Evolutionary conservation across 1,140 invertebrate species (phyloP).

Genomic region (Heliconius congener): DNA sequence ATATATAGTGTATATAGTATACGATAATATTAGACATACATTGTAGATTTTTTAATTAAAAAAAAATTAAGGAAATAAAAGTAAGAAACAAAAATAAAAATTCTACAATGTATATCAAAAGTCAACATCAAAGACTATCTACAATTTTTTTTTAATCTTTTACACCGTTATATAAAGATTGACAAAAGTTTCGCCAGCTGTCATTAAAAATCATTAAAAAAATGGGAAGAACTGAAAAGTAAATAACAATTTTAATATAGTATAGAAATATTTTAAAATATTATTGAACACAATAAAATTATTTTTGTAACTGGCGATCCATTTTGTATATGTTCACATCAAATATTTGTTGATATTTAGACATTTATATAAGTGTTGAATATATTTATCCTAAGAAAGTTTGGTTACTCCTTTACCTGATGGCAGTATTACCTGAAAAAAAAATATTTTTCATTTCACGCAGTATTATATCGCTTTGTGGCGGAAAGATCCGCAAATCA

Average conservation of each 20-base stretch:
- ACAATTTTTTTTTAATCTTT: neutral
- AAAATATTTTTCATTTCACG: neutral
- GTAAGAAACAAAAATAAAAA: neutral
- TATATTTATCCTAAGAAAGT: neutral
- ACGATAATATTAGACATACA: neutral
- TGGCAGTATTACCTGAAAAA: neutral
- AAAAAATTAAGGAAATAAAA: neutral
- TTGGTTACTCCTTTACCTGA: neutral
- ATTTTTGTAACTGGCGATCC: neutral
- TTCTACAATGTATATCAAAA: slow-evolving; percentile 6
- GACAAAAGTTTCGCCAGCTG: neutral
- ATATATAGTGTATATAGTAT: neutral
- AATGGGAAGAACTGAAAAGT: neutral
- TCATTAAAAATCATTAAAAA: neutral
- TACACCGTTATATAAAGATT: slow-evolving; percentile 4
- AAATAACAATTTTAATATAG: neutral
- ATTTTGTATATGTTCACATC: neutral
- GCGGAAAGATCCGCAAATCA: too few relatives aligned
- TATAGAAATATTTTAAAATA: neutral
- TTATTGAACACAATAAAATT: slow-evolving; percentile 1
- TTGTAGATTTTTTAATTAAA: neutral
- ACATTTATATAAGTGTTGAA: slow-evolving; percentile 8
- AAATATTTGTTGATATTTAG: slow-evolving; percentile 2
- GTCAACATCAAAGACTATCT: slow-evolving; percentile 7
- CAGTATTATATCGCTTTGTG: too few relatives aligned